phyloP scores from a whole-genome alignment of 2,888 invertebrate genomes.

The Callosobruchus maculatus region DNA sequence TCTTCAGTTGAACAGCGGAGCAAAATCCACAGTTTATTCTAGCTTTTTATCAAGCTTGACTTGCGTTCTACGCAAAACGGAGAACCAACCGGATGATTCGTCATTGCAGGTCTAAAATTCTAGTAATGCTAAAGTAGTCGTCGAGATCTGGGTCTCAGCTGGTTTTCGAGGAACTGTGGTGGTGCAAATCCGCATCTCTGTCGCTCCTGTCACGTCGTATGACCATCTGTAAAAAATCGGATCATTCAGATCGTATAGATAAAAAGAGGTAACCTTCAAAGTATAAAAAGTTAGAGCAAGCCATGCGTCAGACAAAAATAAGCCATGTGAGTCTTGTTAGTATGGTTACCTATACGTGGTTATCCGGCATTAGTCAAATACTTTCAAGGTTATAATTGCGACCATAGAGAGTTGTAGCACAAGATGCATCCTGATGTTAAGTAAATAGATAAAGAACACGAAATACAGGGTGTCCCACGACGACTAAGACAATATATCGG shows the following conservation, averaged over 20 bases:
- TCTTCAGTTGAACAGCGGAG: too few relatives aligned
- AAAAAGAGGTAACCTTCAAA: neutral
- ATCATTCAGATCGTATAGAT: neutral
- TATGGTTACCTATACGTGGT: neutral
- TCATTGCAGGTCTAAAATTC: slow-evolving; percentile 42
- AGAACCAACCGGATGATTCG: slow-evolving; percentile 29
- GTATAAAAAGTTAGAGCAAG: neutral
- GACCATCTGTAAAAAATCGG: slow-evolving; percentile 37
- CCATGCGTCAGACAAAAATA: neutral
- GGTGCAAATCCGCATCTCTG: slow-evolving; percentile 32
- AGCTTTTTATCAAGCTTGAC: neutral
- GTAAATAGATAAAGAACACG: too few relatives aligned
- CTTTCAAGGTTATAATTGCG: too few relatives aligned
- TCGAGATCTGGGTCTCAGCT: slow-evolving; percentile 58
- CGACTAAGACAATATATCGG: too few relatives aligned
- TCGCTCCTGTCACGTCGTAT: slow-evolving; percentile 31
- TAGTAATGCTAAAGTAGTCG: slow-evolving; percentile 41
- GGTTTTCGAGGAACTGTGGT: slow-evolving; percentile 51
- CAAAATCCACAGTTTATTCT: too few relatives aligned
- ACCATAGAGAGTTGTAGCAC: too few relatives aligned
- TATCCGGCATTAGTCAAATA: too few relatives aligned
- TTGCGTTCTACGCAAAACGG: neutral
- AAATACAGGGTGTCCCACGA: too few relatives aligned
- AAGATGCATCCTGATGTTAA: too few relatives aligned
- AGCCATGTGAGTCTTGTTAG: neutral